phyloP scores from a whole-genome alignment of 1,140 invertebrate genomes.

The Magallana angulata region DNA sequence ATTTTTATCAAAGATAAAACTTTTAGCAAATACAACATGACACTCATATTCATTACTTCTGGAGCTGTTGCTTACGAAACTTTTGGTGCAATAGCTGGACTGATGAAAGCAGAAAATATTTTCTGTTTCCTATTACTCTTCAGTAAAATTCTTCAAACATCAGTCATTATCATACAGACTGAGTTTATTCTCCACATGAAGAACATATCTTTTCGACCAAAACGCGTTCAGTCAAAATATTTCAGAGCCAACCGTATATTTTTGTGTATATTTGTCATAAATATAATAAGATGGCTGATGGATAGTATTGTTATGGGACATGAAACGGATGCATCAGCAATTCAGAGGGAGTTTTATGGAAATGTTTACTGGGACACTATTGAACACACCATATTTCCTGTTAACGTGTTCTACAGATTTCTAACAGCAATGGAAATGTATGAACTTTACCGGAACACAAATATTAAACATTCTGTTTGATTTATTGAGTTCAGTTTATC shows the following conservation, averaged over 20 bases:
- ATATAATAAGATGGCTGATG: background rate
- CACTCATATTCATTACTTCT: background rate
- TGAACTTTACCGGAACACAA: background rate
- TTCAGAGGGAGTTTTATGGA: background rate
- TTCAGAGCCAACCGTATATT: background rate
- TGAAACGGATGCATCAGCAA: too few relatives aligned
- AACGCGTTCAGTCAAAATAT: background rate
- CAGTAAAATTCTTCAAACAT: background rate
- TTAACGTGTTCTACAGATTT: background rate
- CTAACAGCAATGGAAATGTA: constrained; percentile 15
- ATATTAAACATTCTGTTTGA: background rate
- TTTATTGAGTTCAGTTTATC: too few relatives aligned
- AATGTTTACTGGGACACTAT: background rate
- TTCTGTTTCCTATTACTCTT: background rate
- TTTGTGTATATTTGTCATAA: background rate
- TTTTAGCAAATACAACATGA: background rate
- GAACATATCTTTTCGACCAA: background rate
- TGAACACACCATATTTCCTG: background rate
- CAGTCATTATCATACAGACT: background rate
- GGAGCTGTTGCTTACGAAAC: background rate
- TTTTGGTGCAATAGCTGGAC: background rate
- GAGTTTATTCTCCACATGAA: background rate
- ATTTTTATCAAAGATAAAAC: background rate
- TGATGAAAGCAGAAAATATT: background rate
- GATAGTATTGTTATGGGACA: background rate